These are phyloP conservation scores for Dryobota labecula DNA, from an alignment of 2,888 invertebrate genomes.

Conservation along the genomic window DNA sequence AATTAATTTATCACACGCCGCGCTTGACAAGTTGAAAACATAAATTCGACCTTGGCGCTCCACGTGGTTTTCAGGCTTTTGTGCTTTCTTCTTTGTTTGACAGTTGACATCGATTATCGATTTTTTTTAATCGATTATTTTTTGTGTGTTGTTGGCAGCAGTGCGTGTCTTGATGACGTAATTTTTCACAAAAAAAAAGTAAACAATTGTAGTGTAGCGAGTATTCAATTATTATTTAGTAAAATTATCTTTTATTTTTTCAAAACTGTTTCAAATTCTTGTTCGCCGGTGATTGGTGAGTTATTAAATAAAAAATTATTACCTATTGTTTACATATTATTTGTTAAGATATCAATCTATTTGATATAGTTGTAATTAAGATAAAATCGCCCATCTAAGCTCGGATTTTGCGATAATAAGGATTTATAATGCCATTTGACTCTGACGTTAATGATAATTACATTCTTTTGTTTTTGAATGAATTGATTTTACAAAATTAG, in stretches of 20 bases:
- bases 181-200: neutral
- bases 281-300: slow-evolving; percentile 23
- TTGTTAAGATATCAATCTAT: slow-evolving; percentile 21
- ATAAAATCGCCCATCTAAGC: slow-evolving; percentile 3
- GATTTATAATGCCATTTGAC: neutral
- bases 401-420: slow-evolving; percentile 21
- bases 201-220: neutral
- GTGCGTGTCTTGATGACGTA: slow-evolving; percentile 34
- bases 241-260: no score
- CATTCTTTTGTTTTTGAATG: slow-evolving; percentile 26
- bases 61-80: slow-evolving; percentile 87
- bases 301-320: slow-evolving; percentile 6
- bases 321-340: slow-evolving; percentile 29
- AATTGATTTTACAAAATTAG: neutral
- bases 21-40: slow-evolving; percentile 91
- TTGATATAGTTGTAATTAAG: slow-evolving; percentile 16
- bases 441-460: slow-evolving; percentile 16
- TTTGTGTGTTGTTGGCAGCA: slow-evolving; percentile 51
- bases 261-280: neutral
- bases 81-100: slow-evolving; percentile 70
- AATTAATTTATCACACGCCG: slow-evolving; percentile 91
- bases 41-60: slow-evolving; percentile 91
- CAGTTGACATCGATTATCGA: slow-evolving; percentile 61
- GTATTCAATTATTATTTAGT: rapidly evolving
- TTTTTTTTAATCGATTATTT: slow-evolving; percentile 64